These are phyloP conservation scores for Polymixis flavicincta DNA, from an alignment of 2,888 invertebrate species.

Conservation along the genomic window DNA sequence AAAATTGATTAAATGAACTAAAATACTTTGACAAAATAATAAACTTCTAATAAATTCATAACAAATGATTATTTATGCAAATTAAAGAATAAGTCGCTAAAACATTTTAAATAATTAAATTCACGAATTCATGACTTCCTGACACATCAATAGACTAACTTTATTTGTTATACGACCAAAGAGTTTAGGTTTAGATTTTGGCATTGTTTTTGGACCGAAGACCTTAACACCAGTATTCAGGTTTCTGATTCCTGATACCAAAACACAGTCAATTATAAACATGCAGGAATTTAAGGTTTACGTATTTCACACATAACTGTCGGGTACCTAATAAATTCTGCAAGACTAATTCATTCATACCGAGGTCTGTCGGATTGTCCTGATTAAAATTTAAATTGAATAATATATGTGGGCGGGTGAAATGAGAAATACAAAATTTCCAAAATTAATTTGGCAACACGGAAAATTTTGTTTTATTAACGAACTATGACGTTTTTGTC, in stretches of 20 bases:
- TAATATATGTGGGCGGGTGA: conserved; percentile 57
- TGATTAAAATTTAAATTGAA: conserved; percentile 71
- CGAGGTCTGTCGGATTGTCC: conserved; percentile 56
- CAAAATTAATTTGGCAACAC: conserved; percentile 57
- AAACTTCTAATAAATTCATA: too few species aligned
- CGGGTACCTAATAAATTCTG: conserved; percentile 61
- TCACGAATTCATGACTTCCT: too few species aligned
- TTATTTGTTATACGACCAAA: too few species aligned
- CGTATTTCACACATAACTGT: conserved; percentile 33
- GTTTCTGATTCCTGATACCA: not conserved
- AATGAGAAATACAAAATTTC: conserved; percentile 58
- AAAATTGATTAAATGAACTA: too few species aligned
- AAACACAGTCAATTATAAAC: not conserved
- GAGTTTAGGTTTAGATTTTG: not conserved
- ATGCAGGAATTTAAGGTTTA: conserved; percentile 6
- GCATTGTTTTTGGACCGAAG: not conserved
- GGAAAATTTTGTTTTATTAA: conserved; percentile 50
- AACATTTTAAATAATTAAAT: too few species aligned
- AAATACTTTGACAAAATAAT: too few species aligned
- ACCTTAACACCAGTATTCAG: not conserved
- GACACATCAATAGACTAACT: too few species aligned
- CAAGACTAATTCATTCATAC: conserved; percentile 60
- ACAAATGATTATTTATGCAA: too few species aligned
- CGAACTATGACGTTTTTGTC: conserved; percentile 30
- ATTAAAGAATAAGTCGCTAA: too few species aligned